These are phyloP conservation scores for Marronus borbonicus DNA, from an alignment of 2,888 invertebrate species.

Conservation along the genomic window DNA sequence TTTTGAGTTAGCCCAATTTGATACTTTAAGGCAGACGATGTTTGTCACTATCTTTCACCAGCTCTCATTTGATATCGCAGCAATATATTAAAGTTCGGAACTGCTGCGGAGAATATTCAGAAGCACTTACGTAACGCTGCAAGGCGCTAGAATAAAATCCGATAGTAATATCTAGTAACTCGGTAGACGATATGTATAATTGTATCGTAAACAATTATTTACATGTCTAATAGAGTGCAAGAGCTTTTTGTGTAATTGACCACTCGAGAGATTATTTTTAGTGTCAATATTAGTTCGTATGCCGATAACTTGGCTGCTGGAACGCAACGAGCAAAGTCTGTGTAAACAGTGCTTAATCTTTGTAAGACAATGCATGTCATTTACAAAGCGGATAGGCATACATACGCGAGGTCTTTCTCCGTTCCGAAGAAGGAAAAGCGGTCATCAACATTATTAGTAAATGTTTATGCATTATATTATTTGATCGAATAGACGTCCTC, in stretches of 20 bases:
- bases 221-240: conserved; percentile 4
- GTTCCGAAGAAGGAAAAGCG: conserved; percentile 1
- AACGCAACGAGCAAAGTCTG: conserved; percentile 32
- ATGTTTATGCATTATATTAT: conserved; percentile 23
- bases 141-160: too few species aligned
- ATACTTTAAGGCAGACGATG: too few species aligned
- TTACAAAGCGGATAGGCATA: conserved; percentile 19
- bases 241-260: conserved; percentile 35
- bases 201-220: conserved; percentile 20
- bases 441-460: conserved; percentile 33
- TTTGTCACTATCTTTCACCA: too few species aligned
- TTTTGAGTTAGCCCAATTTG: too few species aligned
- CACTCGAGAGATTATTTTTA: conserved; percentile 24
- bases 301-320: conserved; percentile 28
- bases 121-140: too few species aligned
- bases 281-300: conserved; percentile 33
- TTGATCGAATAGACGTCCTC: background rate
- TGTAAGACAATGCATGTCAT: conserved; percentile 35
- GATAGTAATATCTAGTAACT: too few species aligned
- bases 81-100: too few species aligned
- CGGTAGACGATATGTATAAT: background rate
- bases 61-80: too few species aligned
- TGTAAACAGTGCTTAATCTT: conserved; percentile 37
- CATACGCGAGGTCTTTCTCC: background rate
- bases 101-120: too few species aligned